phyloP scores from a whole-genome alignment of 2,888 invertebrate genomes.

The Octonoba sinensis region DNA sequence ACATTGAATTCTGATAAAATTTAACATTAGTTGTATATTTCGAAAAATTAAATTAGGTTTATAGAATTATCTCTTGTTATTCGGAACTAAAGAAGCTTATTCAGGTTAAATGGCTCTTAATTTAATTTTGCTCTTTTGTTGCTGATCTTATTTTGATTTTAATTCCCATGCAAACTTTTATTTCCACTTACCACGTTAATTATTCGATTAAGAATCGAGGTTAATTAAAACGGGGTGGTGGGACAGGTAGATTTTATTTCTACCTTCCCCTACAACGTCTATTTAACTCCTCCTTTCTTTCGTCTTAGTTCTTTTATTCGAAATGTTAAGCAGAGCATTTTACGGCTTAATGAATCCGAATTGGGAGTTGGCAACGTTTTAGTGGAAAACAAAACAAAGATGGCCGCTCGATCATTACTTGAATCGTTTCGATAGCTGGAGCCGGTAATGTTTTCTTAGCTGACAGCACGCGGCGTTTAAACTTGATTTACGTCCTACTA shows the following conservation, averaged over 20 bases:
- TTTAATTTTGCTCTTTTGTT: no score
- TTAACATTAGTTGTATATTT: no score
- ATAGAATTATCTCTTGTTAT: no score
- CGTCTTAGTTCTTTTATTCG: slow-evolving; percentile 4
- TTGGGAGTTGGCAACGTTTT: slow-evolving; percentile 50
- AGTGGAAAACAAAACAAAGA: slow-evolving; percentile 36
- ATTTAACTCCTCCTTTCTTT: neutral
- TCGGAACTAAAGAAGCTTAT: no score
- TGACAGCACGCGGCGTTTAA: slow-evolving; percentile 24
- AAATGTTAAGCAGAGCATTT: slow-evolving; percentile 55
- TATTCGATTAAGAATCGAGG: slow-evolving; percentile 59
- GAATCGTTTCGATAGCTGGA: slow-evolving; percentile 16
- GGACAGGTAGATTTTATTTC: neutral
- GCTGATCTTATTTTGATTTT: slow-evolving; percentile 43
- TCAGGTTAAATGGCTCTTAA: no score
- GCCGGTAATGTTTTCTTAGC: slow-evolving; percentile 42
- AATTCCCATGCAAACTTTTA: slow-evolving; percentile 43
- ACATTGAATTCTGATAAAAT: no score
- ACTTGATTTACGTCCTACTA: slow-evolving; percentile 34
- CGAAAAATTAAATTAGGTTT: no score
- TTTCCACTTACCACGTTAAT: slow-evolving; percentile 43
- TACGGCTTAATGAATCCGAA: slow-evolving; percentile 61
- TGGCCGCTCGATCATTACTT: slow-evolving; percentile 22
- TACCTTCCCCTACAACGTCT: slow-evolving; percentile 1
- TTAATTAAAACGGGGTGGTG: slow-evolving; percentile 50